Percentiles rank a stretch among this genome's conserved stretches.
phyloP scores from a whole-genome alignment of 2,888 invertebrate genomes.

The Cosmopolites sordidus region DNA sequence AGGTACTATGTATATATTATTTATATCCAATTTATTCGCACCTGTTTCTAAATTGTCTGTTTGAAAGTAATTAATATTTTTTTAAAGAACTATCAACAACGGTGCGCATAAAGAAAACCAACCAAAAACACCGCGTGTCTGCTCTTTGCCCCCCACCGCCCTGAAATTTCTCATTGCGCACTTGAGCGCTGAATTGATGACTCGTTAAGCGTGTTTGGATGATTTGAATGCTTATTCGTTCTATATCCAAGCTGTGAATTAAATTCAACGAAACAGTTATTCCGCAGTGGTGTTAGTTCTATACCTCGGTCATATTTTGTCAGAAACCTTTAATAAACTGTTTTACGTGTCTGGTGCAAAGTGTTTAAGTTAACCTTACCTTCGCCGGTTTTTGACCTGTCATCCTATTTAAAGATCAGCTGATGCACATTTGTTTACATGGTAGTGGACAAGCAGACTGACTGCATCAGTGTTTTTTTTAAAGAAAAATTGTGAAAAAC shows the following conservation, averaged over 20 bases:
- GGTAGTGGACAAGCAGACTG: conserved; percentile 7
- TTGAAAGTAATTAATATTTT: too few species aligned
- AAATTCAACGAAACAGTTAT: background rate
- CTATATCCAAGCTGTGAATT: conserved; percentile 10
- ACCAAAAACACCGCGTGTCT: conserved; percentile 4
- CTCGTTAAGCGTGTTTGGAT: conserved; percentile 13
- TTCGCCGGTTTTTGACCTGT: conserved; percentile 35
- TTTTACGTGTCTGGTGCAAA: background rate
- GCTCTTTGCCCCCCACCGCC: conserved; percentile 9
- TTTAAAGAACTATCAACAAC: conserved; percentile 4
- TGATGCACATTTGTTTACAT: conserved; percentile 35
- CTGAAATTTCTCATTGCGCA: conserved; percentile 19
- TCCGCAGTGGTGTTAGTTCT: conserved; percentile 1
- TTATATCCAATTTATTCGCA: too few species aligned
- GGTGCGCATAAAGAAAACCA: conserved; percentile 11
- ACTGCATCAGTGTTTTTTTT: background rate
- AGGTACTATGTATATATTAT: too few species aligned
- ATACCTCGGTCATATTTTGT: background rate
- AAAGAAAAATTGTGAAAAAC: background rate
- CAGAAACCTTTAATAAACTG: background rate
- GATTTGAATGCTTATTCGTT: conserved; percentile 17
- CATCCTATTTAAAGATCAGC: conserved; percentile 35
- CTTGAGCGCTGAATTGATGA: conserved; percentile 9
- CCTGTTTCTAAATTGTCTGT: too few species aligned
- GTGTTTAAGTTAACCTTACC: conserved; percentile 16